Percentiles rank a stretch among this genome's conserved stretches.
phyloP scores from a whole-genome alignment of 2,113 vertebrate species.

The Tamias sibiricus region DNA sequence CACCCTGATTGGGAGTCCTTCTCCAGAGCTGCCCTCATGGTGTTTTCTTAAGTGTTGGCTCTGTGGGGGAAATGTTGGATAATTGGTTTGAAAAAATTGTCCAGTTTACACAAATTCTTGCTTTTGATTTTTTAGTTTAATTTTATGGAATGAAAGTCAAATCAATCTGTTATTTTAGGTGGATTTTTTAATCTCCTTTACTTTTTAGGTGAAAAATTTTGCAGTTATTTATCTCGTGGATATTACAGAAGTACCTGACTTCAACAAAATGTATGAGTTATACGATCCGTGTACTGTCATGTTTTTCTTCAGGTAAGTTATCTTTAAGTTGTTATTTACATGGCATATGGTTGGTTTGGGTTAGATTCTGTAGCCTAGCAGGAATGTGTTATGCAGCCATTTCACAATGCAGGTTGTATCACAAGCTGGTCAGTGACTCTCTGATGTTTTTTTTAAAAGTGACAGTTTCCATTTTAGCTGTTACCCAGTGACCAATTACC shows the following conservation, averaged over 20 bases:
- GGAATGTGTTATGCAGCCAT: background rate
- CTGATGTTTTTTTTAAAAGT: slow-evolving; percentile 25
- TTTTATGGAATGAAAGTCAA: background rate
- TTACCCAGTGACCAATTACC: background rate
- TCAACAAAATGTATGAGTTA: slow-evolving; percentile 99
- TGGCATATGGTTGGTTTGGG: background rate
- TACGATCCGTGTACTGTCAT: slow-evolving; percentile 99
- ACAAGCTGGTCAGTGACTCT: background rate
- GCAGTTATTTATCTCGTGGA: slow-evolving; percentile 99
- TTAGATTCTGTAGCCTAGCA: background rate
- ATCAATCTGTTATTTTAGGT: background rate
- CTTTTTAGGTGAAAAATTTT: slow-evolving; percentile 97
- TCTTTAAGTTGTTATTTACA: background rate
- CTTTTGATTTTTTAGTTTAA: slow-evolving; percentile 14
- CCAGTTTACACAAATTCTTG: background rate
- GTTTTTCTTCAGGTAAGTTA: slow-evolving; percentile 98
- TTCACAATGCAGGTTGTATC: background rate
- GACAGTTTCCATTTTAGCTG: background rate
- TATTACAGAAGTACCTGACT: slow-evolving; percentile 99
- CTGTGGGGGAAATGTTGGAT: background rate
- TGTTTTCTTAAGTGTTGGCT: background rate
- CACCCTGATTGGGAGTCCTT: too few relatives aligned
- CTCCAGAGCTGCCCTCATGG: too few relatives aligned
- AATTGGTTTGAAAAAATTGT: background rate
- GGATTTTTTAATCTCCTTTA: slow-evolving; percentile 65